phyloP scores from a whole-genome alignment of 2,797 vertebrate species.

The Urocyon cinereoargenteus region DNA sequence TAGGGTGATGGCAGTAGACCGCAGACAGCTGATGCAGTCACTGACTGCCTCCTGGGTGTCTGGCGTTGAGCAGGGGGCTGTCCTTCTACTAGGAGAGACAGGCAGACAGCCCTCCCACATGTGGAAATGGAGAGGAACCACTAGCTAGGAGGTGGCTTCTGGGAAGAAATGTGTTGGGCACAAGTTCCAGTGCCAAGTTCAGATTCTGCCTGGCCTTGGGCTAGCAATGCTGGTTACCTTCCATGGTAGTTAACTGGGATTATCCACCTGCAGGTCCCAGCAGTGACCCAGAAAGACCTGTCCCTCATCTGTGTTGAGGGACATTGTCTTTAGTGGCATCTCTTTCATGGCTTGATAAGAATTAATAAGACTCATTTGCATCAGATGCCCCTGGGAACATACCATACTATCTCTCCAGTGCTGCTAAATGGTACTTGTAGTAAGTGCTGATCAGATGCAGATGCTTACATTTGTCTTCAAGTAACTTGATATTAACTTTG shows the following conservation, averaged over 20 bases:
- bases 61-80: fast-evolving
- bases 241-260: neutral
- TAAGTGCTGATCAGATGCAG: neutral
- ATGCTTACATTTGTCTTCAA: neutral
- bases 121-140: neutral
- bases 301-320: neutral
- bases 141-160: neutral
- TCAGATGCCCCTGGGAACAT: neutral
- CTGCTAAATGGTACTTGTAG: neutral
- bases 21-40: too few species aligned
- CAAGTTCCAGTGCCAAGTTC: fast-evolving
- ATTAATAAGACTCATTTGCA: neutral
- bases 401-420: neutral
- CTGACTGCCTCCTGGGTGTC: neutral
- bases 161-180: neutral
- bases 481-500: conserved; percentile 71
- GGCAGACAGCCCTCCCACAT: neutral
- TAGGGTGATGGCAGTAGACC: fast-evolving
- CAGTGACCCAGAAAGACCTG: neutral
- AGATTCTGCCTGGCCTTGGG: neutral
- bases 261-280: neutral
- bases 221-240: neutral
- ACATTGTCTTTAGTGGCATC: neutral
- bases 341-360: fast-evolving
- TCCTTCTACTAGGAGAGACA: neutral